Percentiles rank a stretch among this genome's conserved stretches.
These are phyloP conservation scores for Allolobophora icterica DNA, from an alignment of 2,888 invertebrate species.

Conservation along the genomic window DNA sequence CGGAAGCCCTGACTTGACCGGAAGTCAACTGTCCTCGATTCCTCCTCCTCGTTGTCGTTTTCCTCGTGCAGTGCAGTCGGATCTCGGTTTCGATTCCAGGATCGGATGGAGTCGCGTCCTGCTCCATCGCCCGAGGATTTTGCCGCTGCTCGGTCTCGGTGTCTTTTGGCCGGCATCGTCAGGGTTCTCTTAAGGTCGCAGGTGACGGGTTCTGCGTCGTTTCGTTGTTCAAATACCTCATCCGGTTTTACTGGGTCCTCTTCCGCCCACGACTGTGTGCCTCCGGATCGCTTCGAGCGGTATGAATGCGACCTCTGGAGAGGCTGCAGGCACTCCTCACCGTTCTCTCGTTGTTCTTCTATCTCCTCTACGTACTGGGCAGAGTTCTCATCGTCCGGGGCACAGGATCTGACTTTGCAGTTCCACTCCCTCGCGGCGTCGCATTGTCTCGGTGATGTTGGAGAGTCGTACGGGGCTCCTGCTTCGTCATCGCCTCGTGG, in stretches of 20 bases:
- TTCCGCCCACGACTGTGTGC: neutral
- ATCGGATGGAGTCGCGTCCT: neutral
- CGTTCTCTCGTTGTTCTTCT: neutral
- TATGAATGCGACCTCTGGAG: slow-evolving; percentile 2
- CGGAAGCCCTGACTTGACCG: too few relatives aligned
- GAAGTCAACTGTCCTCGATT: too few relatives aligned
- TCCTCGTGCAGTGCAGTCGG: neutral
- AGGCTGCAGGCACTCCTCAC: neutral
- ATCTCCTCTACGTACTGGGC: neutral
- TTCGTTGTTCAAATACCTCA: neutral
- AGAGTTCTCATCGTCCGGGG: neutral
- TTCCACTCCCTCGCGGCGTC: neutral
- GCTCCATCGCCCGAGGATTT: neutral
- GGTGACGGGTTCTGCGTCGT: neutral
- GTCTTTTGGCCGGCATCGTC: slow-evolving; percentile 38
- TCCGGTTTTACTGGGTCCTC: slow-evolving; percentile 8
- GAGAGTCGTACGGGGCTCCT: neutral
- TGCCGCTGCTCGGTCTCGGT: neutral
- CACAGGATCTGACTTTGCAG: neutral
- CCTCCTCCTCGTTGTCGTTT: neutral
- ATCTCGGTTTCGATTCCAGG: neutral
- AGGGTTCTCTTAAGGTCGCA: slow-evolving; percentile 31
- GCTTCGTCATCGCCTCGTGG: neutral
- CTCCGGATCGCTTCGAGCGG: neutral
- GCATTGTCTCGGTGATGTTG: neutral